Base-by-base conservation (phyloP, 2,113 vertebrate species). In the Montifringilla adamsi region DNA sequence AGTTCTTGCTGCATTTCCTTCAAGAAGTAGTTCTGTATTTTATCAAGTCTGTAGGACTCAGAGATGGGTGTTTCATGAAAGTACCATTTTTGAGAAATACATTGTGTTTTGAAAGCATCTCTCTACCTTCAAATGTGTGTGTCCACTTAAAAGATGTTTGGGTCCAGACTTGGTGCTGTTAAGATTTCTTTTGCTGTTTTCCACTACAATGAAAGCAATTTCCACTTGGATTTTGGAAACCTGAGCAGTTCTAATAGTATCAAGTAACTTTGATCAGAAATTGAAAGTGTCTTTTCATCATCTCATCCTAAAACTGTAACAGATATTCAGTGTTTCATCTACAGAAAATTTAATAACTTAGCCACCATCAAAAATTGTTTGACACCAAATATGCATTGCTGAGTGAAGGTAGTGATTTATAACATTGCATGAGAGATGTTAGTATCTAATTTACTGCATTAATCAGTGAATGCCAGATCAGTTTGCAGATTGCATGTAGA, bases 361-460 rank as follows among this genome's bases (percentile, higher is more conserved):
- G 31, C 73, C 44, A 60, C 46, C 72, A 74, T 92, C 88, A 96
- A 50, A 91, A 94, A 44, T 80, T 58, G 66, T 89, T 88, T 96
- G 96, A 92, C 75, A 96, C 41, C 43, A 67, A 26, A 60, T 81
- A 82, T 79, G 76, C 49, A n/a, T 76, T 79, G 66, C 85, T 92
- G 93, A 83, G 62, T 62, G 87, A 93, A 96, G 68, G 64, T 76
- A 49, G 72, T 95, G 91, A 97, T 97, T 94, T 96, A 84, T 91
- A 84, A 86, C 31, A 18, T 89, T 70, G 58, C 88, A 64, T 86
- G 83, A 73, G 68, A 90, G 78, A 86, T 70, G 92, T 90, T 96
- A 95, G 86, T 67, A 50, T 93, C 91, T 95, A 91, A 97, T 97
- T 96, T 97, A 93, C 88, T 91, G 78, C 93, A 92, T 95, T 97